Conservation (phyloP, 2,113 vertebrate species). For the Oncorhynchus tshawytscha region DNA sequence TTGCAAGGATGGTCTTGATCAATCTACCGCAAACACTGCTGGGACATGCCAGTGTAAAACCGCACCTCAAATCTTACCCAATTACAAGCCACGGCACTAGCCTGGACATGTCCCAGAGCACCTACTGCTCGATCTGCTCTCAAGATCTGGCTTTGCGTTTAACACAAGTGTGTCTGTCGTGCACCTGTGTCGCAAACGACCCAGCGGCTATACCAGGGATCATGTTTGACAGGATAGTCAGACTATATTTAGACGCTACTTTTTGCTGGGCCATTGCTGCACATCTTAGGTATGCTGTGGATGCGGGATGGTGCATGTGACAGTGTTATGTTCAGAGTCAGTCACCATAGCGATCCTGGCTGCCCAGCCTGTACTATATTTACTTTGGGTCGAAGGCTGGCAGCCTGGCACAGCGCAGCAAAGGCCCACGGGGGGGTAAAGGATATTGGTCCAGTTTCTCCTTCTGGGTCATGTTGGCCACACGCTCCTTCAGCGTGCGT, state of each 20-base stretch:
- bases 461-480: slow-evolving; percentile 86
- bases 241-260: slow-evolving; percentile 55
- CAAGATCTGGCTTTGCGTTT: no score
- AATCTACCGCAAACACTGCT: not conserved
- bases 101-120: not conserved
- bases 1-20: not conserved
- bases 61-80: not conserved
- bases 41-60: not conserved
- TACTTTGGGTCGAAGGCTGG: slow-evolving; percentile 11
- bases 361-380: slow-evolving; percentile 44
- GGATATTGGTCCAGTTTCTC: slow-evolving; percentile 98
- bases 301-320: slow-evolving; percentile 35
- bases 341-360: slow-evolving; percentile 36
- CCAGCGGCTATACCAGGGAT: slow-evolving; percentile 20
- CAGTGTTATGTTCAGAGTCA: slow-evolving; percentile 20
- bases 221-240: slow-evolving; percentile 35
- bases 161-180: not conserved
- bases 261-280: slow-evolving; percentile 36
- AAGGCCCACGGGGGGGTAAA: slow-evolving; percentile 40
- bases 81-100: not conserved
- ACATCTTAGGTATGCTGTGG: slow-evolving; percentile 47
- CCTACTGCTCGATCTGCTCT: not conserved
- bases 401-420: slow-evolving; percentile 2
- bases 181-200: slow-evolving; percentile 14
- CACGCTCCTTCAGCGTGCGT: slow-evolving; percentile 77